phyloP scores from a whole-genome alignment of 1,140 invertebrate genomes.

The Rhagoletis zephyria region DNA sequence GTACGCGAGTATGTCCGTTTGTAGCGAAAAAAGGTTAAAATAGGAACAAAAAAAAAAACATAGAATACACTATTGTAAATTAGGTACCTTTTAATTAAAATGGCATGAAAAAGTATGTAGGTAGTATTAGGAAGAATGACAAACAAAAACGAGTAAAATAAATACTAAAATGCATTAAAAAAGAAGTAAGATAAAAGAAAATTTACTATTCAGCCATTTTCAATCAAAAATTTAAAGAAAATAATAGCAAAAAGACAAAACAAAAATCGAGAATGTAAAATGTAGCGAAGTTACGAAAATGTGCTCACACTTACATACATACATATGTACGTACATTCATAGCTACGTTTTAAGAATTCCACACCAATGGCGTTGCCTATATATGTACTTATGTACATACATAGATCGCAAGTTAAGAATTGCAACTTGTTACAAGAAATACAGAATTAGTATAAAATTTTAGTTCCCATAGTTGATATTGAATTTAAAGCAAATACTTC shows the following conservation, averaged over 20 bases:
- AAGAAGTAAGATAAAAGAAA: background rate
- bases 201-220: conserved; percentile 30
- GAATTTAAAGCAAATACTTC: background rate
- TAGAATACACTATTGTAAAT: conserved; percentile 68
- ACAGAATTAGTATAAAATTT: background rate
- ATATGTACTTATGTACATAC: background rate
- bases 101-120: conserved; percentile 41
- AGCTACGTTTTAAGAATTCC: background rate
- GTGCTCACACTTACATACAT: conserved; percentile 13
- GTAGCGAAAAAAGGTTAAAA: conserved; percentile 36
- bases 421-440: background rate
- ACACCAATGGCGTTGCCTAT: background rate
- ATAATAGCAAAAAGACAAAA: background rate
- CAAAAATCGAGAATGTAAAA: background rate
- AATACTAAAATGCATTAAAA: conserved; percentile 17
- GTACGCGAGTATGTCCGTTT: conserved; percentile 25
- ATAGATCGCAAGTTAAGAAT: background rate
- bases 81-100: conserved; percentile 68
- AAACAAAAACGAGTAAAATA: no score
- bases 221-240: conserved; percentile 30
- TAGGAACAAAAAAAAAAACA: conserved; percentile 14
- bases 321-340: no score
- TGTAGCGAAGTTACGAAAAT: background rate
- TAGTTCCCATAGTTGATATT: background rate
- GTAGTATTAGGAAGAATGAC: conserved; percentile 11